These are phyloP conservation scores for Parelbella ahira DNA, from an alignment of 2,888 invertebrate species.

Conservation along the genomic window DNA sequence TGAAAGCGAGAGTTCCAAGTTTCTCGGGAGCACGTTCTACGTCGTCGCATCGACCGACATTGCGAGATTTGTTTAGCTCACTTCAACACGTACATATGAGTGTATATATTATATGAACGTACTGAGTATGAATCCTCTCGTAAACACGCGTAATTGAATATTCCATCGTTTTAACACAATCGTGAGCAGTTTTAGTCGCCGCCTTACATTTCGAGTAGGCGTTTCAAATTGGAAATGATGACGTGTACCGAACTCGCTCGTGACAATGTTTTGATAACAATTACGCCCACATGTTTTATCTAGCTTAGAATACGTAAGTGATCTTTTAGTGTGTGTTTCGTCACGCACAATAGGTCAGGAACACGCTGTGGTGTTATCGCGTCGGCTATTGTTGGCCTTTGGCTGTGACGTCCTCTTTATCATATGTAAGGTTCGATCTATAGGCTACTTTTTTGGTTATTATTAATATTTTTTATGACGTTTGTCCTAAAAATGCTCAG, in stretches of 20 bases:
- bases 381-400: constrained; percentile 44
- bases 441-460: too few species aligned
- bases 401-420: too few species aligned
- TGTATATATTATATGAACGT: too few species aligned
- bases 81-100: not conserved
- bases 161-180: constrained; percentile 1
- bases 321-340: constrained; percentile 45
- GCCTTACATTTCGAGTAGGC: constrained; percentile 8
- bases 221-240: constrained; percentile 21
- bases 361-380: constrained; percentile 48
- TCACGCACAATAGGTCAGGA: constrained; percentile 53
- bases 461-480: too few species aligned
- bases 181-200: not conserved
- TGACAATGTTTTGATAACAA: constrained; percentile 30
- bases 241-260: constrained; percentile 16
- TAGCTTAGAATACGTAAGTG: constrained; percentile 38
- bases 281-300: constrained; percentile 40
- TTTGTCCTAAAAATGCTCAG: too few species aligned
- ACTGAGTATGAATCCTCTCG: not conserved
- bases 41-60: constrained; percentile 46
- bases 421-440: too few species aligned
- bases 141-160: constrained; percentile 2
- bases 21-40: constrained; percentile 52
- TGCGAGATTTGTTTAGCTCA: constrained; percentile 41
- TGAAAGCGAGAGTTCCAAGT: constrained; percentile 72